Evolutionary conservation across 1,140 invertebrate genomes (phyloP).

Genomic region (Leptopilina boulardi): DNA sequence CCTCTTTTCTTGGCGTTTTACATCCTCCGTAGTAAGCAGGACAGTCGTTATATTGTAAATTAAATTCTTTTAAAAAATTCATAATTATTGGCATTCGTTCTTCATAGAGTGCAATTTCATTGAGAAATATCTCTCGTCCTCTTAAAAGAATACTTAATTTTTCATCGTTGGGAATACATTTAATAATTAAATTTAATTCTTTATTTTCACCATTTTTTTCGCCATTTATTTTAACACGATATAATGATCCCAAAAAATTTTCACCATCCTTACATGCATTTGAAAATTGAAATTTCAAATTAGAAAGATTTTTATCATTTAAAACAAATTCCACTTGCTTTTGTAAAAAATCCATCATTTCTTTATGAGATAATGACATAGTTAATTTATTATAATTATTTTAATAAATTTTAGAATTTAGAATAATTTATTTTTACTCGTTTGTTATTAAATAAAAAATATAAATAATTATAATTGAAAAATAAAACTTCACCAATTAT

Average conservation of each 20-base stretch:
- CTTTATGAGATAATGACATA: too few species aligned
- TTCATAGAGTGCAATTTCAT: conserved; percentile 52
- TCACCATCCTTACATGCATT: conserved; percentile 48
- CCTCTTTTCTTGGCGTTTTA: conserved; percentile 43
- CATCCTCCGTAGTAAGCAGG: conserved; percentile 39
- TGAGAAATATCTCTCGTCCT: conserved; percentile 46
- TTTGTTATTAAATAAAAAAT: too few species aligned
- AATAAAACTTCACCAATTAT: too few species aligned
- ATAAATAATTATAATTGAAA: too few species aligned
- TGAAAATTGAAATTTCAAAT: conserved; percentile 43
- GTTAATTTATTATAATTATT: too few species aligned
- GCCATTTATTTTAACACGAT: conserved; percentile 46
- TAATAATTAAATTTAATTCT: conserved; percentile 45
- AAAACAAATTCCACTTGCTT: conserved; percentile 44
- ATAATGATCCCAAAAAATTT: conserved; percentile 54
- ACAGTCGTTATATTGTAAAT: conserved; percentile 7
- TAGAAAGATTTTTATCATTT: conserved; percentile 33
- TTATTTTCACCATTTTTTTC: conserved; percentile 40
- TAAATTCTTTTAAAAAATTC: conserved; percentile 20
- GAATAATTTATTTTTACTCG: too few species aligned
- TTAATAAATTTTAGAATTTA: too few species aligned
- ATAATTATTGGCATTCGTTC: conserved; percentile 44
- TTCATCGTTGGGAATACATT: conserved; percentile 38
- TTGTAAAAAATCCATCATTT: conserved; percentile 9
- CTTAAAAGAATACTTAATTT: not conserved